phyloP scores from a whole-genome alignment of 1,140 invertebrate genomes.

The Amyelois transitella region DNA sequence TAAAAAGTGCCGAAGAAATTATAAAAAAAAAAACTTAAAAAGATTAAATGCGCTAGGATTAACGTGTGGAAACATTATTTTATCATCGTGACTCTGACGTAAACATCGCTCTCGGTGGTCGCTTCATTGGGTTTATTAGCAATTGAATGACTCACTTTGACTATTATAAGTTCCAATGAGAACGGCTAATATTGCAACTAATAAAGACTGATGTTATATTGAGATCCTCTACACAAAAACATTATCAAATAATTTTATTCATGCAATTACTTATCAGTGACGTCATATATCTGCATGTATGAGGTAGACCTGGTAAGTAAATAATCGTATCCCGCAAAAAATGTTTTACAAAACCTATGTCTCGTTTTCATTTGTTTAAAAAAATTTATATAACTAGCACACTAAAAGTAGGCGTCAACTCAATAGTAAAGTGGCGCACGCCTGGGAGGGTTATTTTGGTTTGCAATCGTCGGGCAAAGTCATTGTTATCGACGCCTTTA shows the following conservation, averaged over 20 bases:
- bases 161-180: background rate
- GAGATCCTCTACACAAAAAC: too few relatives aligned
- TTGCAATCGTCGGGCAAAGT: slow-evolving; percentile 35
- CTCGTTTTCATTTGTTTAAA: too few relatives aligned
- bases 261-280: too few relatives aligned
- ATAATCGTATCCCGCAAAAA: too few relatives aligned
- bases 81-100: background rate
- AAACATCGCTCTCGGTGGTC: background rate
- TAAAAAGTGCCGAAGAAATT: too few relatives aligned
- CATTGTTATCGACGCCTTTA: slow-evolving; percentile 47
- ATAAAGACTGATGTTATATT: too few relatives aligned
- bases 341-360: too few relatives aligned
- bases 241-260: too few relatives aligned
- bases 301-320: too few relatives aligned
- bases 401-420: background rate
- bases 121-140: background rate
- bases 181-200: background rate
- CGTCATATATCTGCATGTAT: background rate
- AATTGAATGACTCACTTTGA: slow-evolving; percentile 6
- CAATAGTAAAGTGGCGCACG: slow-evolving; percentile 12
- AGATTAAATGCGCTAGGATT: background rate
- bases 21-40: too few relatives aligned
- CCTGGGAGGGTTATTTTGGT: slow-evolving; percentile 65
- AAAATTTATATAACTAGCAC: background rate
- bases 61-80: background rate